phyloP scores from a whole-genome alignment of 2,888 invertebrate species.

The Phortica magna region DNA sequence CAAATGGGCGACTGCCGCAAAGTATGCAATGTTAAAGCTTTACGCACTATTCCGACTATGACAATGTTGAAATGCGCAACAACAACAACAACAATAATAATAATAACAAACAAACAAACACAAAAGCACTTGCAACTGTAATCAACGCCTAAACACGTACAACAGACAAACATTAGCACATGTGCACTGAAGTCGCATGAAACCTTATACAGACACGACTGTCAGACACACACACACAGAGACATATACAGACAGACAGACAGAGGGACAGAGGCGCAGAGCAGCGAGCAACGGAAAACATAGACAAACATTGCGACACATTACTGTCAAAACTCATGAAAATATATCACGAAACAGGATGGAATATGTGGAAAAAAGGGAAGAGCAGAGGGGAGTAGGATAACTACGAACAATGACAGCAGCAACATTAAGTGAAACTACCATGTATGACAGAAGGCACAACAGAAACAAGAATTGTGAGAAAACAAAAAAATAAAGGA shows the following conservation, averaged over 20 bases:
- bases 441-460: conserved; percentile 40
- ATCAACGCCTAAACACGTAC: conserved; percentile 72
- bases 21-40: background rate
- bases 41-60: background rate
- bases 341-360: conserved; percentile 61
- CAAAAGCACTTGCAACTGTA: conserved; percentile 64
- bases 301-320: conserved; percentile 72
- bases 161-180: conserved; percentile 37
- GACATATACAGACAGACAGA: conserved; percentile 30
- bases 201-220: background rate
- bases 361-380: conserved; percentile 45
- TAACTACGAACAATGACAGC: conserved; percentile 6
- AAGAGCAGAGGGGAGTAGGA: background rate
- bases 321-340: conserved; percentile 72
- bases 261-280: conserved; percentile 40
- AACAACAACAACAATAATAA: conserved; percentile 32
- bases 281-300: conserved; percentile 42
- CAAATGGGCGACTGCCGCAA: background rate
- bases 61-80: conserved; percentile 35
- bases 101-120: conserved; percentile 53
- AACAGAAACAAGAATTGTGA: conserved; percentile 11
- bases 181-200: background rate
- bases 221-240: background rate
- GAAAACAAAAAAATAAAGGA: background rate
- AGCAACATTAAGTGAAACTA: conserved; percentile 32